Percentiles rank a stretch among this genome's conserved stretches.
phyloP scores from a whole-genome alignment of 2,113 vertebrate species.

The Ivindomyrus marchei region DNA sequence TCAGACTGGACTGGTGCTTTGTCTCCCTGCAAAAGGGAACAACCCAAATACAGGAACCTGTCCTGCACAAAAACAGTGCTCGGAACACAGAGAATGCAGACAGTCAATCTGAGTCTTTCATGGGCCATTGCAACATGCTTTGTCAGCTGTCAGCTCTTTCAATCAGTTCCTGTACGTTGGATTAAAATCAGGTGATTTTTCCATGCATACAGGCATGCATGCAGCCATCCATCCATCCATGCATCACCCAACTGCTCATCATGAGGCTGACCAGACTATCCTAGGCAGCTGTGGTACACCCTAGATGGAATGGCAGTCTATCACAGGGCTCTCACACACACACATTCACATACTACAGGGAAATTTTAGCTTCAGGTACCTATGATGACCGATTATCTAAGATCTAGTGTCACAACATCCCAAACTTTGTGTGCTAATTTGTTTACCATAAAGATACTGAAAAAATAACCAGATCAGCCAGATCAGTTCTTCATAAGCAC shows the following conservation, averaged over 20 bases:
- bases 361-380: background rate
- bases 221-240: background rate
- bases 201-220: background rate
- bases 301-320: background rate
- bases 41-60: background rate
- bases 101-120: background rate
- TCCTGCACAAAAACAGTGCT: background rate
- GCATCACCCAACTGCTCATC: background rate
- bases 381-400: background rate
- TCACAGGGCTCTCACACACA: background rate
- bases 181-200: background rate
- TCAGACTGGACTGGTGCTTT: background rate
- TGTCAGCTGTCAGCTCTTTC: background rate
- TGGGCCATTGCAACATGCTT: no score
- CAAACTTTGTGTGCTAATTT: background rate
- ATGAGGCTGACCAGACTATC: background rate
- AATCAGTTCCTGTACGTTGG: background rate
- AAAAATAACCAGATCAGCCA: background rate
- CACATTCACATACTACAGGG: background rate
- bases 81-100: background rate
- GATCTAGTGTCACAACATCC: background rate
- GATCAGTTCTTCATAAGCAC: background rate
- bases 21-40: background rate
- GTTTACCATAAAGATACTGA: background rate
- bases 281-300: background rate